A percentile compares a stretch with the other conserved stretches of the same genome.
Evolutionary conservation across 2,888 invertebrate species (phyloP).

Genomic region (Sphinx pinastri): DNA sequence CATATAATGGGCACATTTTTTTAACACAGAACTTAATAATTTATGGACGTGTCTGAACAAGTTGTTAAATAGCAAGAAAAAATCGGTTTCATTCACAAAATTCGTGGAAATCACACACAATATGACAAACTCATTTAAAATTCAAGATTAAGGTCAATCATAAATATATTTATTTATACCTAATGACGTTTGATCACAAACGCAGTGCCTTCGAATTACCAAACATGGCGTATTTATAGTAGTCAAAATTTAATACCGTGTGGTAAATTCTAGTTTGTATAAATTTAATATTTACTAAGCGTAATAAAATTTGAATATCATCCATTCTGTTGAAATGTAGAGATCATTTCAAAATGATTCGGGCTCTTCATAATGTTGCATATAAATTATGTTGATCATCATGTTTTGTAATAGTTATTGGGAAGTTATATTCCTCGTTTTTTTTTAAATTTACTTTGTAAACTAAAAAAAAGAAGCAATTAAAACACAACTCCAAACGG

Average conservation of each 20-base stretch:
- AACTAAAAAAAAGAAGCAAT: neutral
- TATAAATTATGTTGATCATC: constrained; percentile 27
- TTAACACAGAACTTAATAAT: neutral
- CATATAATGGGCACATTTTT: neutral
- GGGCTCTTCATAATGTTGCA: constrained; percentile 34
- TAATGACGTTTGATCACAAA: constrained; percentile 5
- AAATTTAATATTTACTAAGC: constrained; percentile 35
- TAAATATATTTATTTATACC: constrained; percentile 32
- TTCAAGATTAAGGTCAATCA: constrained; percentile 42
- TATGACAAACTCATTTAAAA: constrained; percentile 4
- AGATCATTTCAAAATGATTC: constrained; percentile 39
- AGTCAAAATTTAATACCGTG: neutral
- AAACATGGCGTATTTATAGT: neutral
- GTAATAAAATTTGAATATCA: constrained; percentile 45
- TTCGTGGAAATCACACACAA: constrained; percentile 19
- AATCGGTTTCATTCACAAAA: constrained; percentile 28
- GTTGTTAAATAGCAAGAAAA: constrained; percentile 7
- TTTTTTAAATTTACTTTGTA: neutral
- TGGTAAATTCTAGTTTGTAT: constrained; percentile 43
- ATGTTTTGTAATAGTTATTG: constrained; percentile 6
- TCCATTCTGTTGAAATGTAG: constrained; percentile 32
- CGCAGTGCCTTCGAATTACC: neutral
- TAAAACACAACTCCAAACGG: no score
- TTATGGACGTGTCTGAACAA: neutral
- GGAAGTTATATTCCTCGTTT: neutral